Evolutionary conservation across 2,888 invertebrate genomes (phyloP).

Genomic region (Sarcophaga rosellei): DNA sequence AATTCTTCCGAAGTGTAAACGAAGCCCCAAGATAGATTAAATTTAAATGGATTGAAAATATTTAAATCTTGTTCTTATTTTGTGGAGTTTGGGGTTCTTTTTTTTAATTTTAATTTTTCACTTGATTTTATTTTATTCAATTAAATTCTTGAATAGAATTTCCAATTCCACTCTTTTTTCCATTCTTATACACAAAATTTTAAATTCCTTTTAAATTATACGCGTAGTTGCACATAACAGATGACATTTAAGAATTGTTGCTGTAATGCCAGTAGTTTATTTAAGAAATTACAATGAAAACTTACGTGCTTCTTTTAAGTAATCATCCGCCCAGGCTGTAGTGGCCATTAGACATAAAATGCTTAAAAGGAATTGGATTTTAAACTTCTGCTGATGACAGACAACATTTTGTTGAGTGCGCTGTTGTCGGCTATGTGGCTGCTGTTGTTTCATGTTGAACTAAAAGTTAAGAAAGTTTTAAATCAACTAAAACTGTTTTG

Average conservation of each 20-base stretch:
- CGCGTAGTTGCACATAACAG: not conserved
- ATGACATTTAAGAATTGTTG: not conserved
- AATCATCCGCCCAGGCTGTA: conserved; percentile 43
- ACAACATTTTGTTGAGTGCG: not conserved
- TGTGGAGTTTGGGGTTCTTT: no score
- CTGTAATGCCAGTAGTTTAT: not conserved
- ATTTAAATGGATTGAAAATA: no score
- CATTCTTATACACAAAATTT: no score
- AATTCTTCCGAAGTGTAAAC: no score
- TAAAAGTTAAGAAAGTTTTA: conserved; percentile 38
- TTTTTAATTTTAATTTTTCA: no score
- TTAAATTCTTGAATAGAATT: no score
- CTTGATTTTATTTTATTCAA: no score
- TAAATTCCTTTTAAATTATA: no score
- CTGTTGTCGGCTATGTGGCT: not conserved
- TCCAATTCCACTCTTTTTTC: no score
- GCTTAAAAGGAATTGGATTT: not conserved
- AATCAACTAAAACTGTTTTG: conserved; percentile 42
- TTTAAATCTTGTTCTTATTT: no score
- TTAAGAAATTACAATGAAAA: conserved; percentile 4
- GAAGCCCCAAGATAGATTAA: no score
- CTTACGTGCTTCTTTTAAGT: conserved; percentile 70
- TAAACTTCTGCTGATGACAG: conserved; percentile 9
- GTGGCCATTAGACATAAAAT: conserved; percentile 21
- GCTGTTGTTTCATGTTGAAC: conserved; percentile 39